These are phyloP conservation scores for human (Homo sapiens) DNA, from an alignment of 2,113 vertebrate genomes.

Conservation along the genomic window GRCh38 chr3:175216001-175216500, in stretches of 20 bases:
- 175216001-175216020: conserved; percentile 59
- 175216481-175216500: background rate
- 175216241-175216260: background rate
- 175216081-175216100: conserved; percentile 58
- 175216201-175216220: background rate
- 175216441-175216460: background rate
- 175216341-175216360: background rate
- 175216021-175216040: conserved; percentile 59
- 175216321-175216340: conserved; percentile 36
- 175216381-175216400: conserved; percentile 4
- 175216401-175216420: conserved; percentile 18
- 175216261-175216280: conserved; percentile 55
- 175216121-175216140: conserved; percentile 56
- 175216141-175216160: conserved; percentile 36
- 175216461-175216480: background rate
- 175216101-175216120: conserved; percentile 22
- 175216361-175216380: conserved; percentile 26
- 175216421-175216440: background rate
- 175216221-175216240: background rate
- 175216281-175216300: background rate
- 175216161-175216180: conserved; percentile 22
- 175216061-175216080: conserved; percentile 42
- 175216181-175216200: conserved; percentile 26
- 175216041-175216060: conserved; percentile 62
- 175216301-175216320: background rate